Evolutionary conservation across 1,140 invertebrate species (phyloP), one percentile per base, ranked within the genome.

Genomic region (Sinella curviseta): DNA sequence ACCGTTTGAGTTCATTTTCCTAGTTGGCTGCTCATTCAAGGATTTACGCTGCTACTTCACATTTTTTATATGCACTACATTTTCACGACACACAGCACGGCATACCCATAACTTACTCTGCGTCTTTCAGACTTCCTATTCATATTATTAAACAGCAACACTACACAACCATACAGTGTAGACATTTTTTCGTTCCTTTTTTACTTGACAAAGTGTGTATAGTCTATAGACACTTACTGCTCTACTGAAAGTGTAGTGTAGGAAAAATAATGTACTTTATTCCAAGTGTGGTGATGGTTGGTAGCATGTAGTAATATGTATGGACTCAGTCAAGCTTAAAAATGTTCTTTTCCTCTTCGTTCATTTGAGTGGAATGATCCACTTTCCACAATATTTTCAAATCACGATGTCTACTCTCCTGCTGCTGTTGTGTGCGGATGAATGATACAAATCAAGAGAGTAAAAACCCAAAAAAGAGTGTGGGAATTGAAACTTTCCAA

Each of bases 281-380:
- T n/a, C n/a, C n/a, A n/a, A n/a, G n/a, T n/a, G n/a, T n/a, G n/a
- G n/a, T n/a, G n/a, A n/a, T n/a, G n/a, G n/a, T n/a, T n/a, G n/a
- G n/a, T n/a, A n/a, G n/a, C n/a, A n/a, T n/a, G 39, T 48, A 48
- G 20, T 48, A 48, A 48, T 48, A 48, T 48, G 39, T 48, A 70
- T 31, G 65, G 31, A 30, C 12, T 70, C 65, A 33, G 3, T 33
- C 26, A 70, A 33, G 65, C 65, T 70, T 70, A 33, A 31, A 70
- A 70, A 70, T 70, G 65, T 70, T 70, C 65, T 70, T 70, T 70
- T 70, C 65, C 65, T 70, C 12, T 30, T 3, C 65, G 65, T 70
- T 70, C 65, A 70, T 70, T 70, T 70, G 65, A 70, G 65, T 70
- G 65, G 65, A 70, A 70, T 70, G 65, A 70, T 70, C 65, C 65